Base-by-base conservation (phyloP, 2,888 invertebrate species). In the Dynastes hyllus region DNA sequence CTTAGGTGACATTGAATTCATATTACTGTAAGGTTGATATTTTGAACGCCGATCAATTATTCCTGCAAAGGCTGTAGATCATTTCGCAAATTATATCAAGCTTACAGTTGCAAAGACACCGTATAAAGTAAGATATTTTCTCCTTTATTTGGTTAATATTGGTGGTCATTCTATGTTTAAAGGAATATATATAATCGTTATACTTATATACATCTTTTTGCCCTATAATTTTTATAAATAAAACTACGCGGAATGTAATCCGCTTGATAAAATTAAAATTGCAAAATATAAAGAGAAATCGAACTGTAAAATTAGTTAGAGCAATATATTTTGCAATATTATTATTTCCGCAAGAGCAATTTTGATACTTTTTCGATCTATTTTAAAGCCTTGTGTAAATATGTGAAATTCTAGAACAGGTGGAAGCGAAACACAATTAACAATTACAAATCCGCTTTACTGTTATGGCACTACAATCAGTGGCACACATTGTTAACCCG, bases 231-330 rank as follows among this genome's bases (percentile, higher is more conserved):
- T 45, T 45, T 11, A 45, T 45, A 45, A 45, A 45, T 45, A 45
- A 45, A 45, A 11, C 45, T 45, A 8, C 11, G 2, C 2, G 6
- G 45, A 55, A 55, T 4, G 55, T 55, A 55, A 55, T 55, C 1
- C 45, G 45, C 45, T 8, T 45, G 45, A 29, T 13, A 2, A 61
- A 27, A 61, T 61, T 27, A 22, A 27, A 2, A 69, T 69, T 69
- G 69, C 69, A 69, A 69, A 69, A 69, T 51, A 27, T 51, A 69
- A 69, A 69, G 69, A 51, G 69, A 69, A 69, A 69, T 69, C 69
- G 69, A 67, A 67, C 11, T 45, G 8, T 40, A 67, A 67, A 22
- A 40, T 37, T 67, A 67, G 50, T 22, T 67, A 45, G 45, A 51
- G 69, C 51, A 27, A 27, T 13, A 69, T 51, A 69, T 69, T 50